phyloP scores from a whole-genome alignment of 2,797 vertebrate genomes.

The Takifugu ocellatus region DNA sequence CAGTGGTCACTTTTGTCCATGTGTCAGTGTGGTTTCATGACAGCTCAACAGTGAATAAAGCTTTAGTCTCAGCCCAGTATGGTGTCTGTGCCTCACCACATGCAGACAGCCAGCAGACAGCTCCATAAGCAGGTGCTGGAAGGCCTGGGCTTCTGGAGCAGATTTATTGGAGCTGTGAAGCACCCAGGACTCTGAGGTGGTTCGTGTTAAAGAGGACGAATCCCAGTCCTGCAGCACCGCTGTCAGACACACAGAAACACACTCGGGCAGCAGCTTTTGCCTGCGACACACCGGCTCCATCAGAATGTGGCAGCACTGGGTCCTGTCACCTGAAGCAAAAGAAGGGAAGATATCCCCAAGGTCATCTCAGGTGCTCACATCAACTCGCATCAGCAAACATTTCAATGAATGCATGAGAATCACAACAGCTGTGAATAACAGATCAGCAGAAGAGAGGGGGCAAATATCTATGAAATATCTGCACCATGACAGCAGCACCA shows the following conservation, averaged over 20 bases:
- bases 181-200: constrained; percentile 82
- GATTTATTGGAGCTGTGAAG: constrained; percentile 60
- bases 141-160: constrained; percentile 36
- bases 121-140: constrained; percentile 73
- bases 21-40: too few species aligned
- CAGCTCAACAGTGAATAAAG: too few species aligned
- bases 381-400: too few species aligned
- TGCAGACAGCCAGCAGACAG: constrained; percentile 68
- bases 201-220: constrained; percentile 44
- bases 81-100: constrained; percentile 75
- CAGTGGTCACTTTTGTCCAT: too few species aligned
- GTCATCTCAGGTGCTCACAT: neutral
- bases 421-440: too few species aligned
- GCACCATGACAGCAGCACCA: too few species aligned
- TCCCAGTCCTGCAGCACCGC: constrained; percentile 74
- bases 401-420: too few species aligned
- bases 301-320: constrained; percentile 71
- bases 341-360: neutral
- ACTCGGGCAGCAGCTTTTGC: constrained; percentile 70
- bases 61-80: too few species aligned
- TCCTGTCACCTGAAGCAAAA: constrained; percentile 49
- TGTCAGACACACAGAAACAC: constrained; percentile 77
- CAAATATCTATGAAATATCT: too few species aligned
- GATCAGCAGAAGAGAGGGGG: too few species aligned
- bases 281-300: constrained; percentile 80